Percentiles rank a stretch among this genome's conserved stretches.
These are phyloP conservation scores for Nysson spinosus DNA, from an alignment of 2,888 invertebrate species.

Conservation along the genomic window DNA sequence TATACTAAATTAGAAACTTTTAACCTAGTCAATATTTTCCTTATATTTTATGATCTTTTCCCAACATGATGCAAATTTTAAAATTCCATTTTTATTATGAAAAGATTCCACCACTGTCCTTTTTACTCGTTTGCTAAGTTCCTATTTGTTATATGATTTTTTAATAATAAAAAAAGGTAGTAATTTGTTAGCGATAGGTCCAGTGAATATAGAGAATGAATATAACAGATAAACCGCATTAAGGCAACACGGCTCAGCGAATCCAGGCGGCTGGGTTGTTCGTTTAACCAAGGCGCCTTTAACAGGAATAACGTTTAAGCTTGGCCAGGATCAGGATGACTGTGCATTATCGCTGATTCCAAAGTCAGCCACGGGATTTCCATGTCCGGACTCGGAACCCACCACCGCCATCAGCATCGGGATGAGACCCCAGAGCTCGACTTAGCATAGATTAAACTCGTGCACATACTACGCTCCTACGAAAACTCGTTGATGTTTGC, in stretches of 20 bases:
- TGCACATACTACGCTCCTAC: slow-evolving; percentile 42
- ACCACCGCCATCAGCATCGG: slow-evolving; percentile 57
- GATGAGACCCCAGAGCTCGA: slow-evolving; percentile 57
- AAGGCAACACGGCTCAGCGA: slow-evolving; percentile 13
- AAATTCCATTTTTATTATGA: no score
- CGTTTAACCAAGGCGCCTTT: slow-evolving; percentile 60
- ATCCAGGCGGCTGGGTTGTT: slow-evolving; percentile 52
- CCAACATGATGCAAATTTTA: no score
- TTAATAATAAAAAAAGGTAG: no score
- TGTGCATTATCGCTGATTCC: slow-evolving; percentile 72
- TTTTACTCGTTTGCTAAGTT: no score
- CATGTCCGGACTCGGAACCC: slow-evolving; percentile 68
- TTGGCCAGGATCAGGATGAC: slow-evolving; percentile 59
- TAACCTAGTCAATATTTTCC: no score
- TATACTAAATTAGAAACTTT: no score
- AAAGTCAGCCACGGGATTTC: slow-evolving; percentile 76
- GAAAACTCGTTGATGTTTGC: slow-evolving; percentile 36
- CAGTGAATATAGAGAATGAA: no score
- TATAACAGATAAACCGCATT: no score
- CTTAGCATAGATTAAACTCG: slow-evolving; percentile 63
- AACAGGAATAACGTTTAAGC: slow-evolving; percentile 65
- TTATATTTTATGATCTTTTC: no score
- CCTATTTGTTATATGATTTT: no score
- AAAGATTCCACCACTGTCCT: no score
- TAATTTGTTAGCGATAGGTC: no score